Percentiles rank a stretch among this genome's conserved stretches.
phyloP scores from a whole-genome alignment of 2,888 invertebrate species.

The Drosophila quinaria region DNA sequence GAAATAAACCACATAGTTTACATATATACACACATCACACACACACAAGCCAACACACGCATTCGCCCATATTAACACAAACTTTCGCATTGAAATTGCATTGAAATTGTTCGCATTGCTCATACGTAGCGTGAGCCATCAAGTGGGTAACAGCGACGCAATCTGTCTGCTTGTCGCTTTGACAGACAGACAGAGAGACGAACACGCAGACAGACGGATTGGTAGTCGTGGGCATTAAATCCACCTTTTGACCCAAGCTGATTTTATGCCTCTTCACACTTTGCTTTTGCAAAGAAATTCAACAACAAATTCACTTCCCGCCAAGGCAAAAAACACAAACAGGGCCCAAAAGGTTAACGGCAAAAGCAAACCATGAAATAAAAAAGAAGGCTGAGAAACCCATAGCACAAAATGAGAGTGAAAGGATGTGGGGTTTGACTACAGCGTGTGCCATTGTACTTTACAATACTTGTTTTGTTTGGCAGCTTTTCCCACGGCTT shows the following conservation, averaged over 20 bases:
- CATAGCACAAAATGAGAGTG: slow-evolving; percentile 48
- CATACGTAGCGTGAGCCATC: slow-evolving; percentile 75
- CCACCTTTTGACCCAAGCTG: slow-evolving; percentile 48
- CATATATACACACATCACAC: slow-evolving; percentile 24
- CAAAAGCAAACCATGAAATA: slow-evolving; percentile 53
- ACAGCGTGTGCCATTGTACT: slow-evolving; percentile 27
- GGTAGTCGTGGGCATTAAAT: slow-evolving; percentile 33
- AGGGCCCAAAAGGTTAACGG: slow-evolving; percentile 64
- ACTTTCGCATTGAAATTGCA: slow-evolving; percentile 44
- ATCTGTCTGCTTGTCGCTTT: slow-evolving; percentile 41
- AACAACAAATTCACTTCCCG: slow-evolving; percentile 70
- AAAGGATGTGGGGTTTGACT: slow-evolving; percentile 28
- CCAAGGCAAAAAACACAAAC: slow-evolving; percentile 57
- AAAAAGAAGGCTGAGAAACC: slow-evolving; percentile 18
- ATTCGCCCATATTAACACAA: slow-evolving; percentile 17
- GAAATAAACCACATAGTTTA: slow-evolving; percentile 49
- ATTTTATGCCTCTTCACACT: slow-evolving; percentile 28
- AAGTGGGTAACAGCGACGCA: slow-evolving; percentile 62
- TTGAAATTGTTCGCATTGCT: slow-evolving; percentile 63
- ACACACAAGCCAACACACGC: slow-evolving; percentile 13
- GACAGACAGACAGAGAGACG: slow-evolving; percentile 37
- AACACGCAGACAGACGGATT: slow-evolving; percentile 30
- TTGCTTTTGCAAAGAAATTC: slow-evolving; percentile 59
- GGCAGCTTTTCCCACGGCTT: slow-evolving; percentile 20
- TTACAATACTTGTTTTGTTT: slow-evolving; percentile 30